Evolutionary conservation across 2,888 invertebrate species (phyloP), one percentile per base, ranked within the genome.

Genomic region (Allolobophora icterica): DNA sequence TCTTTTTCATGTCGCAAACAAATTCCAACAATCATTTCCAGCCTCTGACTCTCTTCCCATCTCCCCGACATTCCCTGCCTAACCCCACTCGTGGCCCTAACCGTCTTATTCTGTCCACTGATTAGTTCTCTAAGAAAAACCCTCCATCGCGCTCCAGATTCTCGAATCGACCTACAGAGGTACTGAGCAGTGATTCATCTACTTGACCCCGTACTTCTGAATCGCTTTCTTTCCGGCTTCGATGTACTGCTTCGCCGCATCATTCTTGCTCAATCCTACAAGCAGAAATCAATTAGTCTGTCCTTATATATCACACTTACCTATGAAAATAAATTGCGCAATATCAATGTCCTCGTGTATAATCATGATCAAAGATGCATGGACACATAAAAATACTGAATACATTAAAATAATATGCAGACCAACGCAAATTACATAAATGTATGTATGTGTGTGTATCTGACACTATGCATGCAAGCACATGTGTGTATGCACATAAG

Each of bases 181-280:
- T 71, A 71, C 17, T n/a, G 30, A 5, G 17, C 30, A 8, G n/a
- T n/a, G 71, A 87, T 87, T 87, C 34, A 35, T 42, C 45, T 89
- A 89, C 30, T 89, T 89, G 24, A 45, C 45, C 24, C 89, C 89
- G 45, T 89, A 89, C n/a, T 89, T 89, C 45, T 52, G n/a, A 89
- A 40, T 40, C 11, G 89, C 89, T 89, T 42, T 52, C 33, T 89
- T 89, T 33, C 89, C 89, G 45, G 33, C 21, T 42, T 42, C 89
- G 13, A 89, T 89, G 52, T 89, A 89, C 3, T 21, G 42, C 38
- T 89, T 89, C 5, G 89, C 89, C 21, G 89, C 42, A 5, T 89
- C 89, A 6, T 89, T 45, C 30, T 19, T 4, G 40, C 42, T 89
- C 89, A 89, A 0, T n/a, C 89, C 89, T 89, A 30, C 38, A 87